These are phyloP conservation scores for Cantharis rufa DNA, from an alignment of 2,888 invertebrate genomes.

Conservation along the genomic window DNA sequence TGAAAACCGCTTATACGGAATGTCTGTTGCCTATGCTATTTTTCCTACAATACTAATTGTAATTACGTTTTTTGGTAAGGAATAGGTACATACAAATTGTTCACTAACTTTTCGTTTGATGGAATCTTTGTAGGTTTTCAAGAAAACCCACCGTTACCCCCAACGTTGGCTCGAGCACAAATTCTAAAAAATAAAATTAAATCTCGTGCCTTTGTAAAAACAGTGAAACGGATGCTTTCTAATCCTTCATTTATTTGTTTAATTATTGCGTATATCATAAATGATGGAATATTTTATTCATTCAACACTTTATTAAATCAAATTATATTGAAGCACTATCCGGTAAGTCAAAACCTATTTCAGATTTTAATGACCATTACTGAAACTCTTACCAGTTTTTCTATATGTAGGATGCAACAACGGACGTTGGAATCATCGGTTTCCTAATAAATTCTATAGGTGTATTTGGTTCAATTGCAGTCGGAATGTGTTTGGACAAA, in stretches of 20 bases:
- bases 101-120: too few relatives aligned
- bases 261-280: neutral
- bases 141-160: too few relatives aligned
- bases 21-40: too few relatives aligned
- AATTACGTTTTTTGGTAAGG: too few relatives aligned
- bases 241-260: neutral
- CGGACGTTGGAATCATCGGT: neutral
- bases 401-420: neutral
- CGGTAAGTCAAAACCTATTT: neutral
- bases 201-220: neutral
- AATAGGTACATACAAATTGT: too few relatives aligned
- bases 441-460: neutral
- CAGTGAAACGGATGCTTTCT: neutral
- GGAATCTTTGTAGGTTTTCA: too few relatives aligned
- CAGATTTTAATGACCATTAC: too few relatives aligned
- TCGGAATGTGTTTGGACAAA: neutral
- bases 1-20: too few relatives aligned
- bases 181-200: neutral
- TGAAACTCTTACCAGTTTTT: too few relatives aligned
- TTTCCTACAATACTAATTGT: too few relatives aligned
- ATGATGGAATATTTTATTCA: neutral
- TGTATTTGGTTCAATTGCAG: neutral
- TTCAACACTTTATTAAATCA: neutral
- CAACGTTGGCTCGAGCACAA: neutral
- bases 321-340: slow-evolving; percentile 1